Percentiles rank a stretch among this genome's conserved stretches.
These are phyloP conservation scores for Leptestheria dahalacensis DNA, from an alignment of 1,140 invertebrate species.

Conservation along the genomic window DNA sequence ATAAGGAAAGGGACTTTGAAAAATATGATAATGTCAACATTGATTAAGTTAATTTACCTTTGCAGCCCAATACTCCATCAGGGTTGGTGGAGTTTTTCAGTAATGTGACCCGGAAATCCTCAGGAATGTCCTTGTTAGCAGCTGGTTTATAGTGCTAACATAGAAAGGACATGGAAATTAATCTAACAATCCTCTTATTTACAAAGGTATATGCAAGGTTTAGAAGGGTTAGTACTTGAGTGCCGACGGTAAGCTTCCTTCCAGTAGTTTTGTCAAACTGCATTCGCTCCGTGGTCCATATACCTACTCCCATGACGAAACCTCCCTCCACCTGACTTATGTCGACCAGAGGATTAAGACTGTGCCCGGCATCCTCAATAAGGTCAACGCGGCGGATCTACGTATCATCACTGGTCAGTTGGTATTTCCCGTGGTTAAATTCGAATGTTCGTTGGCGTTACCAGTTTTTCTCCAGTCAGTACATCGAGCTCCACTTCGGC, in stretches of 20 bases:
- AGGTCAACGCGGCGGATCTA: constrained; percentile 28
- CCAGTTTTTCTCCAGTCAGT: constrained; percentile 4
- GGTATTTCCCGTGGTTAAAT: background rate
- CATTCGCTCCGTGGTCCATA: constrained; percentile 28
- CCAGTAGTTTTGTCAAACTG: constrained; percentile 24
- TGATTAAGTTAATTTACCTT: constrained; percentile 9
- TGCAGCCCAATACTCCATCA: constrained; percentile 14
- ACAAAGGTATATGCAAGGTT: background rate
- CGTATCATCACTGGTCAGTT: background rate
- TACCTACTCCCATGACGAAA: constrained; percentile 32
- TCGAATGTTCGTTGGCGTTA: background rate
- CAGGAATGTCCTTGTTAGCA: constrained; percentile 28
- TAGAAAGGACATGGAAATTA: background rate
- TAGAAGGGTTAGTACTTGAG: constrained; percentile 16
- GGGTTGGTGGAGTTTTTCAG: constrained; percentile 28
- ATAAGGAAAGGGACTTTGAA: background rate
- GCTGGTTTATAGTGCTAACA: constrained; percentile 19
- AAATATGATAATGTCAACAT: background rate
- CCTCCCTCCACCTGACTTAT: constrained; percentile 34
- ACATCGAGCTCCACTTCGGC: constrained; percentile 6
- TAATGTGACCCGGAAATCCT: constrained; percentile 28
- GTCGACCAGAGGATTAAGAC: constrained; percentile 25
- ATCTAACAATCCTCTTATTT: background rate
- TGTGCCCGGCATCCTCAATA: constrained; percentile 30
- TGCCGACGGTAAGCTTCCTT: constrained; percentile 17